A percentile compares a stretch with the other conserved stretches of the same genome.
Conservation (phyloP, 1,140 invertebrate genomes). For the Melanaphis sacchari region DNA sequence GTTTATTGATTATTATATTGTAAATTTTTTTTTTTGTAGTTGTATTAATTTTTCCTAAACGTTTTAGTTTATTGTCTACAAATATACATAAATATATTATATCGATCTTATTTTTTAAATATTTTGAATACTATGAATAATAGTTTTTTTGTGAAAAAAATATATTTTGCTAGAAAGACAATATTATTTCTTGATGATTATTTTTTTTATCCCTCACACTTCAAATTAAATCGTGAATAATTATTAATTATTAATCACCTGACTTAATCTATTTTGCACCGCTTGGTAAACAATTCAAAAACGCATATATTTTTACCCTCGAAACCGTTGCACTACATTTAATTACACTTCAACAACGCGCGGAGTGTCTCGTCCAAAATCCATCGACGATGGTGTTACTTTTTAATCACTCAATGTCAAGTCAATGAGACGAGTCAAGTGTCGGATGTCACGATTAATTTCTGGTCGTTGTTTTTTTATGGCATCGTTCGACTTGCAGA, state of each 20-base stretch:
- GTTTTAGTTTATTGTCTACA: slow-evolving; percentile 13
- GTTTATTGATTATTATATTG: slow-evolving; percentile 21
- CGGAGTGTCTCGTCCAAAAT: not conserved
- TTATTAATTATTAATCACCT: not conserved
- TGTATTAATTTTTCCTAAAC: slow-evolving; percentile 21
- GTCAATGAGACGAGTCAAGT: not conserved
- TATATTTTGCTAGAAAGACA: slow-evolving; percentile 44
- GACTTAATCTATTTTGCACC: not conserved
- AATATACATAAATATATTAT: not conserved
- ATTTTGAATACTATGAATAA: slow-evolving; percentile 41
- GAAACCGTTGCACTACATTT: not conserved
- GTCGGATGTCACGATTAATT: not conserved
- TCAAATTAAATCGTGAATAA: not conserved
- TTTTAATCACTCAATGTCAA: not conserved
- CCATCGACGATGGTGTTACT: not conserved
- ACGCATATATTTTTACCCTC: not conserved
- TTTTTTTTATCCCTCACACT: not conserved
- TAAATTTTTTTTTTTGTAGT: not conserved
- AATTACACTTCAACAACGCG: not conserved
- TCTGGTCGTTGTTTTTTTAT: not conserved
- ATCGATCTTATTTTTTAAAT: slow-evolving; percentile 21
- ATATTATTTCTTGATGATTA: not conserved
- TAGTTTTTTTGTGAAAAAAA: slow-evolving; percentile 33
- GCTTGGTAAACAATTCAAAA: not conserved
- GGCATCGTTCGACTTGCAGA: too few relatives aligned